Evolutionary conservation across 2,888 invertebrate genomes (phyloP).

Genomic region (Apamea epomidion): DNA sequence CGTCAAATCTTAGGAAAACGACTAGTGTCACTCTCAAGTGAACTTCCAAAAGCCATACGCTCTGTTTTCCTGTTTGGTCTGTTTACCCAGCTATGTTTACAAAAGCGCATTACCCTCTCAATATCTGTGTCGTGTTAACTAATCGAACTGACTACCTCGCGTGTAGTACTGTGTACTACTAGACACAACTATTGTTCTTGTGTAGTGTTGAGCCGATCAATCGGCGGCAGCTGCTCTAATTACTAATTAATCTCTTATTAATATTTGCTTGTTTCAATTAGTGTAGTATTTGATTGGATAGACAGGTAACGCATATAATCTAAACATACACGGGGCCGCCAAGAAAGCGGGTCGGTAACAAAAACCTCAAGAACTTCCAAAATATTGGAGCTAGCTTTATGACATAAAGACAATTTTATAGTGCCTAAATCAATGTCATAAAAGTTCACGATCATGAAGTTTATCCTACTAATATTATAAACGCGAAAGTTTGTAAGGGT

Average conservation of each 20-base stretch:
- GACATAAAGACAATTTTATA: not conserved
- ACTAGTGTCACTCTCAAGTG: not conserved
- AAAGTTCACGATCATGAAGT: not conserved
- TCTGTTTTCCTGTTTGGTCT: not conserved
- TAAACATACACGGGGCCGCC: not conserved
- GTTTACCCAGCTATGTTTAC: not conserved
- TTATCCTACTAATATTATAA: too few relatives aligned
- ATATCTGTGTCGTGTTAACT: constrained; percentile 27
- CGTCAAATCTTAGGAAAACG: not conserved
- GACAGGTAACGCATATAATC: not conserved
- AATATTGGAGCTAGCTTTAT: not conserved
- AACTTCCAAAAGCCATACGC: not conserved
- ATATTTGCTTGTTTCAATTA: constrained; percentile 22
- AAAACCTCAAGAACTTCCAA: not conserved
- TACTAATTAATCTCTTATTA: constrained; percentile 39
- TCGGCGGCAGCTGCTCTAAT: constrained; percentile 39
- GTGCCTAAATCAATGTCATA: not conserved
- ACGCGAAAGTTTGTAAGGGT: too few relatives aligned
- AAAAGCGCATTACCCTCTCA: not conserved
- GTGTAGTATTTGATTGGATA: constrained; percentile 14
- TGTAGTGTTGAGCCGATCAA: constrained; percentile 26
- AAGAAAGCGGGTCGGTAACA: not conserved
- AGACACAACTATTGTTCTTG: constrained; percentile 30
- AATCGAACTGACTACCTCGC: constrained; percentile 47
- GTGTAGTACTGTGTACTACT: constrained; percentile 1